These are phyloP conservation scores for Corythucha ciliata DNA, from an alignment of 2,888 invertebrate genomes.

Conservation along the genomic window DNA sequence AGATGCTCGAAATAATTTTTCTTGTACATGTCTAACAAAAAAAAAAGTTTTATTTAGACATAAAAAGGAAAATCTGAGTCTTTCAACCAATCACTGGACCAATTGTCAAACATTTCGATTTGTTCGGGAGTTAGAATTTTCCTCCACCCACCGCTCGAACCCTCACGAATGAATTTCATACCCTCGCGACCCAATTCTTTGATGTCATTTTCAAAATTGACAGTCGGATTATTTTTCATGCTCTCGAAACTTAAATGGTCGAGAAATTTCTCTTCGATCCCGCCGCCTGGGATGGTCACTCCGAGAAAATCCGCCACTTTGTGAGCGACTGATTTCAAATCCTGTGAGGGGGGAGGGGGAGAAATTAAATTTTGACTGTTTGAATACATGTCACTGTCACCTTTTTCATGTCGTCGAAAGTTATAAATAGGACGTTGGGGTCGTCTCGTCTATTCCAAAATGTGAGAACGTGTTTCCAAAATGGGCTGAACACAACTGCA, in stretches of 20 bases:
- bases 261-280: constrained; percentile 41
- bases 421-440: constrained; percentile 39
- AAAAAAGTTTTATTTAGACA: constrained; percentile 1
- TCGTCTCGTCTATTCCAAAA: constrained; percentile 40
- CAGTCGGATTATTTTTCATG: constrained; percentile 52
- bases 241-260: constrained; percentile 45
- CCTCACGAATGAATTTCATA: constrained; percentile 44
- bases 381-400: constrained; percentile 18
- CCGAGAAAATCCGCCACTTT: constrained; percentile 43
- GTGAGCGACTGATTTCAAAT: constrained; percentile 42
- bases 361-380: constrained; percentile 9
- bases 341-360: constrained; percentile 36
- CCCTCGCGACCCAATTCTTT: constrained; percentile 39
- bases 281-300: constrained; percentile 39
- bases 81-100: constrained; percentile 31
- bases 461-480: constrained; percentile 39
- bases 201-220: constrained; percentile 46
- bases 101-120: constrained; percentile 40
- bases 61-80: constrained; percentile 27
- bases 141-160: constrained; percentile 42
- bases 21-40: too few species aligned
- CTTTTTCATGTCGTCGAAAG: constrained; percentile 39
- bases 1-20: too few species aligned
- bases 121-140: constrained; percentile 36
- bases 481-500: constrained; percentile 37